These are phyloP conservation scores for Molothrus aeneus DNA, from an alignment of 2,797 vertebrate genomes.

Conservation along the genomic window DNA sequence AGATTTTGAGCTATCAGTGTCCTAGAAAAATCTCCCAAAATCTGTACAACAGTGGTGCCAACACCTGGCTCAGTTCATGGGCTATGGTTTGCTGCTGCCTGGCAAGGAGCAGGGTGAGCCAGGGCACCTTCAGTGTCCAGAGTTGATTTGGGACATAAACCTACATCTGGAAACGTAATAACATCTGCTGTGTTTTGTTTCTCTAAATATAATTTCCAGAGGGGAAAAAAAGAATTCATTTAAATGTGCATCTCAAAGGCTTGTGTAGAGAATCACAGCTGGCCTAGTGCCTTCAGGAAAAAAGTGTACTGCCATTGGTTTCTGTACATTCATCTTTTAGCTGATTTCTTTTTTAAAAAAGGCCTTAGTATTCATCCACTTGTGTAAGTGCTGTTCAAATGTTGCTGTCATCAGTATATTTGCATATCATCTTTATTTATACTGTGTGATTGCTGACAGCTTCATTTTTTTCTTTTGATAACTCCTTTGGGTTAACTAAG, in stretches of 20 bases:
- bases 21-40: neutral
- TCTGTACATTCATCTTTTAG: slow-evolving; percentile 48
- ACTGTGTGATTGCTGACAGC: slow-evolving; percentile 50
- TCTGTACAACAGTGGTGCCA: fast-evolving
- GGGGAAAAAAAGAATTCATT: slow-evolving; percentile 49
- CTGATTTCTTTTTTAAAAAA: neutral
- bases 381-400: slow-evolving; percentile 64
- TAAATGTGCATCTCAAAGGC: slow-evolving; percentile 71
- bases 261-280: slow-evolving; percentile 72
- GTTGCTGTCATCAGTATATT: slow-evolving; percentile 71
- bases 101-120: neutral
- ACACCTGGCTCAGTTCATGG: fast-evolving
- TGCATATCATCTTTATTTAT: slow-evolving; percentile 75
- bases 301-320: slow-evolving; percentile 37
- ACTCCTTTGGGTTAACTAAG: slow-evolving; percentile 57
- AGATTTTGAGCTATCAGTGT: neutral
- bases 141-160: slow-evolving; percentile 51
- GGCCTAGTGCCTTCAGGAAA: slow-evolving; percentile 69
- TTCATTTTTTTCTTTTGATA: slow-evolving; percentile 48
- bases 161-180: slow-evolving; percentile 52
- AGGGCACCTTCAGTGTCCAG: slow-evolving; percentile 6
- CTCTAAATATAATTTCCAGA: slow-evolving; percentile 71
- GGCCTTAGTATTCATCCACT: slow-evolving; percentile 54
- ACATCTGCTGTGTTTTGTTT: slow-evolving; percentile 62
- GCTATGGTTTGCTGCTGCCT: neutral